These are phyloP conservation scores for Clepsis dumicolana DNA, from an alignment of 2,888 invertebrate species.

Conservation along the genomic window DNA sequence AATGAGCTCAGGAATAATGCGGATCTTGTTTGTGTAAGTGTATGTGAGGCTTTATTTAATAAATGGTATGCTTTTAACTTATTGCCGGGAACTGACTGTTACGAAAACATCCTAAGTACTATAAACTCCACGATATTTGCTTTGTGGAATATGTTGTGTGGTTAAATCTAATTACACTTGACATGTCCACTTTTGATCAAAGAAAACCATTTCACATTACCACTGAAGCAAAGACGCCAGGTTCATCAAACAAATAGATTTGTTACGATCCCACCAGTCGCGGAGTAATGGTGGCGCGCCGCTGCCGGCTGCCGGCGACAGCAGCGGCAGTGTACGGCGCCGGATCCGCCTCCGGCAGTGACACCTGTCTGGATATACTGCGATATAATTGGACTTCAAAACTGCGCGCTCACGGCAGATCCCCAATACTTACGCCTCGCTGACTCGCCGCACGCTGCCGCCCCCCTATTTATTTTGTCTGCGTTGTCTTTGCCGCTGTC, in stretches of 20 bases:
- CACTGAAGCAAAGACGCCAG: constrained; percentile 5
- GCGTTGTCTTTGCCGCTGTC: constrained; percentile 81
- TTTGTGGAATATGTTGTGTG: neutral
- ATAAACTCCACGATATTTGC: too few relatives aligned
- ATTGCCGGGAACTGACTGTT: neutral
- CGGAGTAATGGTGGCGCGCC: constrained; percentile 42
- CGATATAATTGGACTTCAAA: constrained; percentile 86
- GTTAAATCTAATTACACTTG: neutral
- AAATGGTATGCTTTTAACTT: neutral
- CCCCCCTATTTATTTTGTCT: constrained; percentile 82
- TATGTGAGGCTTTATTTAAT: constrained; percentile 8
- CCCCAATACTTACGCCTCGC: constrained; percentile 84
- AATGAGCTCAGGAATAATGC: constrained; percentile 32
- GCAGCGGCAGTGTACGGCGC: constrained; percentile 14
- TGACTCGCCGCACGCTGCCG: constrained; percentile 70
- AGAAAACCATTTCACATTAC: neutral
- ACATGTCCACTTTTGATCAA: neutral
- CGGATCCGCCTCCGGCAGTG: constrained; percentile 37
- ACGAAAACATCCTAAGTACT: neutral
- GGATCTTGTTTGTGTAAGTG: constrained; percentile 14
- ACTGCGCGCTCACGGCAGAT: constrained; percentile 78
- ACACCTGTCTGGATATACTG: constrained; percentile 51
- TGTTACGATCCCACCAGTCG: constrained; percentile 20
- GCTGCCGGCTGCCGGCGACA: constrained; percentile 41
- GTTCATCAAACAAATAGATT: constrained; percentile 16